Evolutionary conservation across 2,888 invertebrate species (phyloP).

Genomic region (Ochlodes sylvanus): DNA sequence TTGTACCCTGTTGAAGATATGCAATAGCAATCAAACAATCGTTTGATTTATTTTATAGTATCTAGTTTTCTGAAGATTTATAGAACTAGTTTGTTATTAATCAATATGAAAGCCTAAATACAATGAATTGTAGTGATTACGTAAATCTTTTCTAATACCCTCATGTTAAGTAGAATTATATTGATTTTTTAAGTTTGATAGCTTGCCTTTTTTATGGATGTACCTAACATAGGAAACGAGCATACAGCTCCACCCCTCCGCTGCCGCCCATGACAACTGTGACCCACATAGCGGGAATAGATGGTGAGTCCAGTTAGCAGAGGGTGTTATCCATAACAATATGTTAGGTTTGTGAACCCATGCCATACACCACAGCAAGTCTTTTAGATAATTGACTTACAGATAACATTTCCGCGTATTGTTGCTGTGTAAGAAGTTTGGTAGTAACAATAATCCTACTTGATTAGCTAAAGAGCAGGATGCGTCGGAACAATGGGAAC

Average conservation of each 20-base stretch:
- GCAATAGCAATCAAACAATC: slow-evolving; percentile 11
- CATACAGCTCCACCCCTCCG: no score
- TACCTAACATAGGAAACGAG: no score
- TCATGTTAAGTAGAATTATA: no score
- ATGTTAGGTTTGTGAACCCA: no score
- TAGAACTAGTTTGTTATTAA: slow-evolving; percentile 23
- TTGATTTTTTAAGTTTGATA: no score
- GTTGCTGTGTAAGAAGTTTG: slow-evolving; percentile 26
- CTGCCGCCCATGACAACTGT: no score
- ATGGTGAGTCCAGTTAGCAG: no score
- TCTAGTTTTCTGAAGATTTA: slow-evolving; percentile 27
- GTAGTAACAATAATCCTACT: slow-evolving; percentile 33
- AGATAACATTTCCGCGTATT: slow-evolving; percentile 35
- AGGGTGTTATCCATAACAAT: no score
- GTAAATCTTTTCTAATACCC: slow-evolving; percentile 10
- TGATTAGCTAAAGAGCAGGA: slow-evolving; percentile 59
- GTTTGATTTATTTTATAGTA: slow-evolving; percentile 21
- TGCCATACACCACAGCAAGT: neutral
- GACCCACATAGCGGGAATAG: no score
- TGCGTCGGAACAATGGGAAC: slow-evolving; percentile 71
- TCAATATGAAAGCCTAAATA: slow-evolving; percentile 10
- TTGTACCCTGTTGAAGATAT: neutral
- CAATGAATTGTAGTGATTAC: neutral
- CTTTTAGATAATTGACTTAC: slow-evolving; percentile 10
- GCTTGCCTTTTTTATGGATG: no score